These are phyloP conservation scores for Lymantria dispar DNA, from an alignment of 2,888 invertebrate species.

Conservation along the genomic window DNA sequence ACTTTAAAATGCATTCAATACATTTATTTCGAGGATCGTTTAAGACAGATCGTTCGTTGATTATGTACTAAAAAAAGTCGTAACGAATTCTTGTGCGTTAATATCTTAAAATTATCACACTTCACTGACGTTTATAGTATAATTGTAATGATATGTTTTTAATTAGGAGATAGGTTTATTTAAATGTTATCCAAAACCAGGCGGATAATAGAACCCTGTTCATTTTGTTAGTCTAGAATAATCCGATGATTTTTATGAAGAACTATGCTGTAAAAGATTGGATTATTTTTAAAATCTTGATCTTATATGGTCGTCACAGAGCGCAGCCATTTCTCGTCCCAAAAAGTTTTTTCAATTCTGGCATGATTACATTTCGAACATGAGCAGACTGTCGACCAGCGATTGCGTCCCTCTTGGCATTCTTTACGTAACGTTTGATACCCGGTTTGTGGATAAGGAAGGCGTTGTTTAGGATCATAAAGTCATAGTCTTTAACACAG, in stretches of 20 bases:
- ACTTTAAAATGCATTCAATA: conserved; percentile 25
- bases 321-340: conserved; percentile 91
- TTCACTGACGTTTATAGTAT: conserved; percentile 23
- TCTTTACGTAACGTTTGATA: conserved; percentile 91
- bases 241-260: conserved; percentile 19
- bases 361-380: conserved; percentile 90
- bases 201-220: conserved; percentile 52
- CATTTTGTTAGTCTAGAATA: conserved; percentile 18
- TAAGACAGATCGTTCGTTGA: conserved; percentile 1
- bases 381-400: conserved; percentile 89
- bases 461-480: conserved; percentile 96
- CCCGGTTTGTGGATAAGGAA: conserved; percentile 96
- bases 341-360: conserved; percentile 92
- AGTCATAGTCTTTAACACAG: conserved; percentile 95
- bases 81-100: conserved; percentile 13
- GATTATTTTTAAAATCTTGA: conserved; percentile 21
- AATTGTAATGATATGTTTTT: conserved; percentile 60
- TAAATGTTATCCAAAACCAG: conserved; percentile 47
- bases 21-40: conserved; percentile 12
- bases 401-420: conserved; percentile 88
- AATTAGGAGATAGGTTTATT: conserved; percentile 41
- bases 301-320: conserved; percentile 76
- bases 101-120: conserved; percentile 11
- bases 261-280: conserved; percentile 17
- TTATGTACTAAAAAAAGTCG: background rate